Evolutionary conservation across 2,888 invertebrate genomes (phyloP), one percentile per base, ranked within the genome.

Genomic region (Tribolium freemani): DNA sequence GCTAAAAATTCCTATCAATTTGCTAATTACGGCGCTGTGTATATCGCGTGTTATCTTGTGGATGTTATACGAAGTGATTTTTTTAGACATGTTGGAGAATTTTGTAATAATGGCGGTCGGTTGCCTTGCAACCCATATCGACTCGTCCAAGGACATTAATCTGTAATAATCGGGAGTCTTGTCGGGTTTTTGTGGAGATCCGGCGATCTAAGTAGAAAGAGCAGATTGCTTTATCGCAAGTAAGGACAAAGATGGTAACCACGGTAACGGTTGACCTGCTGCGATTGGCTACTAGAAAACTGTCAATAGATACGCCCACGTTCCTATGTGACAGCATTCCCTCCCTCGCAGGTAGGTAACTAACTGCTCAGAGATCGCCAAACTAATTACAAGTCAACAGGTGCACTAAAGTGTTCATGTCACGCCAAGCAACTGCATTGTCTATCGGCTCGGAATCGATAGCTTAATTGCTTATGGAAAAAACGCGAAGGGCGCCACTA

Each of bases 251-350:
- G 83, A 82, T 81, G 82, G 84, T 84, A 82, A 82, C 84, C 82
- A 81, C 79, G 83, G 83, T 80, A 82, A 84, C 84, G 77, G 80
- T 80, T 83, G 83, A 84, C 83, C 83, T 80, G 82, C 77, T 80
- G 79, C 80, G 81, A 84, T 84, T 84, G 84, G 84, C 82, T 82
- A 83, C 83, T 82, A 82, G 83, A 84, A 84, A 83, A 82, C 83
- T 84, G 83, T 84, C 84, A 82, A 83, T 84, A 84, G 83, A 81
- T 82, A 83, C 84, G 83, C 84, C 83, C 84, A 82, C 83, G 69
- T 50, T 69, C 68, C 77, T 76, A 75, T 77, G 77, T 76, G 73
- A 76, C 75, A 72, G 76, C 74, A 75, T 68, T 75, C 66, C 72
- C 76, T 72, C 78, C 76, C 74, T 73, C 73, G 73, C 75, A 75